A percentile compares a stretch with the other conserved stretches of the same genome.
phyloP scores from a whole-genome alignment of 2,888 invertebrate species.

The Brenthis hecate region DNA sequence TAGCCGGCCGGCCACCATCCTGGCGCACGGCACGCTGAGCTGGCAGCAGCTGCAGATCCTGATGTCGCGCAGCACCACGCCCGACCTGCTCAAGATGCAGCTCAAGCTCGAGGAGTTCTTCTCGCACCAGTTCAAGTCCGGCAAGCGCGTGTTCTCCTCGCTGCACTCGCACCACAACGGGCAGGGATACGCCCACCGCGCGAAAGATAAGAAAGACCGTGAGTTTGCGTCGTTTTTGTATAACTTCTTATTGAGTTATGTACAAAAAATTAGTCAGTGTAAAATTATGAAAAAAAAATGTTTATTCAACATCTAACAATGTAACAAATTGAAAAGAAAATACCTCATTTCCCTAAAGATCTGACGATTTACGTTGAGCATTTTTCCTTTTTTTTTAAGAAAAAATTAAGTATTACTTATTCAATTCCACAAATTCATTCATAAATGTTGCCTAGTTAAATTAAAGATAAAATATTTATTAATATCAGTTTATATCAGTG shows the following conservation, averaged over 20 bases:
- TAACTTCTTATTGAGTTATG: not conserved
- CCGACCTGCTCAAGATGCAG: conserved; percentile 98
- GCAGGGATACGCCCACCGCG: conserved; percentile 1
- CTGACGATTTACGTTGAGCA: too few relatives aligned
- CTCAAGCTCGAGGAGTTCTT: conserved; percentile 98
- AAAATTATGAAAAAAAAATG: not conserved
- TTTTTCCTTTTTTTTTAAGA: too few relatives aligned
- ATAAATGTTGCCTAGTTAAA: too few relatives aligned
- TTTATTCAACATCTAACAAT: not conserved
- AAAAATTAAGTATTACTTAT: too few relatives aligned
- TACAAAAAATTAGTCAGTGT: not conserved
- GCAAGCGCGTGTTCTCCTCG: conserved; percentile 94
- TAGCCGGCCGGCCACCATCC: conserved; percentile 91
- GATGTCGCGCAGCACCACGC: conserved; percentile 98
- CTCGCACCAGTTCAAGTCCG: conserved; percentile 97
- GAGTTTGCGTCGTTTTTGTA: conserved; percentile 41
- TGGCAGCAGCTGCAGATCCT: conserved; percentile 98
- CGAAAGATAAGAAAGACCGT: conserved; percentile 55
- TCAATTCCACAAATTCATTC: too few relatives aligned
- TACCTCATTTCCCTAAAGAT: too few relatives aligned
- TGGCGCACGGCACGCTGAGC: conserved; percentile 94
- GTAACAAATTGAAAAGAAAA: not conserved
- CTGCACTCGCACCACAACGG: conserved; percentile 62
- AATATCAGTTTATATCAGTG: too few relatives aligned
- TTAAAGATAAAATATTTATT: too few relatives aligned